Conservation (phyloP, 2,888 invertebrate genomes). For the Deilephila elpenor region DNA sequence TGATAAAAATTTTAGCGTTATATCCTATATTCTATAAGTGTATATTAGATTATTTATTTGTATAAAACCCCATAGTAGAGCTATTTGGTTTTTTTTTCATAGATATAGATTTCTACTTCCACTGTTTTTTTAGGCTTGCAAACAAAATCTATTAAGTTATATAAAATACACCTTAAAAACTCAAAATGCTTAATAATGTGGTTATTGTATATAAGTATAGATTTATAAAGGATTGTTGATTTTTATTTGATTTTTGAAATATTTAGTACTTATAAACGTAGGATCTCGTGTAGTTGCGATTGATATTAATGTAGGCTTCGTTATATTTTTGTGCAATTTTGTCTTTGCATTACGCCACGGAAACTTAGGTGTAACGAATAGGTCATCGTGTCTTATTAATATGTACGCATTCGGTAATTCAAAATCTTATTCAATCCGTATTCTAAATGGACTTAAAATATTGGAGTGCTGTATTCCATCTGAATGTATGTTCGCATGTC, state of each 20-base stretch:
- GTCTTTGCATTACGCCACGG: background rate
- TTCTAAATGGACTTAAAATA: too few relatives aligned
- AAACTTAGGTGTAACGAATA: background rate
- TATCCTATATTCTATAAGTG: too few relatives aligned
- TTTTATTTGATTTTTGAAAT: conserved; percentile 16
- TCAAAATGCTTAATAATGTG: background rate
- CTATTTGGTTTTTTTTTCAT: background rate
- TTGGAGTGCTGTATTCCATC: too few relatives aligned
- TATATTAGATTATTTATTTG: too few relatives aligned
- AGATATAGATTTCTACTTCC: too few relatives aligned
- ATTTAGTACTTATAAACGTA: conserved; percentile 22
- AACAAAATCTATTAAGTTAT: too few relatives aligned
- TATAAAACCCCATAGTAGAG: too few relatives aligned
- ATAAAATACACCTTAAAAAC: background rate
- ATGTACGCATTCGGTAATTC: background rate
- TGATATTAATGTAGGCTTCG: conserved; percentile 1
- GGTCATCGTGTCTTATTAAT: background rate
- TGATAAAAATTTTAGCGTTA: too few relatives aligned
- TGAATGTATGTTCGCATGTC: too few relatives aligned
- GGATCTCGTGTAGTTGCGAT: conserved; percentile 13
- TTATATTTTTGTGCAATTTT: conserved; percentile 1
- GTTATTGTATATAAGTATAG: conserved; percentile 11
- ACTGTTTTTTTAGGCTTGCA: too few relatives aligned
- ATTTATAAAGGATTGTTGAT: conserved; percentile 9
- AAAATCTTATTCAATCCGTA: too few relatives aligned